Evolutionary conservation across 2,888 invertebrate genomes (phyloP), one percentile per base, ranked within the genome.

Genomic region (Euspilapteryx auroguttella): DNA sequence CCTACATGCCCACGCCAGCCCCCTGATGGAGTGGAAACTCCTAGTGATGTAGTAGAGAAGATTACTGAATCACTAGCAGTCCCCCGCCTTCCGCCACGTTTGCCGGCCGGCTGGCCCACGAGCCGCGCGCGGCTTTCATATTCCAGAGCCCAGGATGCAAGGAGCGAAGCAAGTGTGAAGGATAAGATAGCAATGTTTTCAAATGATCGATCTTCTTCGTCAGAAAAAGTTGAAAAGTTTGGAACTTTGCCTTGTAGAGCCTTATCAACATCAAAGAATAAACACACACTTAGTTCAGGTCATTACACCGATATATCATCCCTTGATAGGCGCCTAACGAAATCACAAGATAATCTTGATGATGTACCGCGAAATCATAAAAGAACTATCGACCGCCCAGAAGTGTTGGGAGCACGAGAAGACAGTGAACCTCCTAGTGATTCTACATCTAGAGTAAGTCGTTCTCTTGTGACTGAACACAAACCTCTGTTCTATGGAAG

Each of bases 141-240:
- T n/a, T 71, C 73, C 3, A 66, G 86, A 78, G 76, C 82, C 32
- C 86, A 87, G 57, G 87, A 89, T 61, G 87, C 88, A 40, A 83
- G 85, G 47, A 88, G 88, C 37, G 87, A 87, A 58, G 83, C 83
- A 38, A 89, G 89, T 45, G 89, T 91, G 30, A 83, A 86, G 46
- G 90, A 90, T 51, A 90, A 90, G 68, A 91, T 91, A 44, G 90
- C 90, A 32, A 88, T 90, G 86, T 91, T 91, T 61, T 89, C 89
- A 24, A 80, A 71, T 39, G 71, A 75, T 34, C 58, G 58, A 33
- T 43, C 63, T 2, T 45, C 56, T 21, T 66, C 73, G 33, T 45
- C 71, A 10, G 64, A 69, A 34, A 53, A 57, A 15, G 41, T 76
- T 29, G 68, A 69, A 35, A 69, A 75, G 48, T 66, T 61, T 46